A percentile compares a stretch with the other conserved stretches of the same genome.
These are phyloP conservation scores for Podarcis lilfordi DNA, from an alignment of 2,797 vertebrate species.

Conservation along the genomic window DNA sequence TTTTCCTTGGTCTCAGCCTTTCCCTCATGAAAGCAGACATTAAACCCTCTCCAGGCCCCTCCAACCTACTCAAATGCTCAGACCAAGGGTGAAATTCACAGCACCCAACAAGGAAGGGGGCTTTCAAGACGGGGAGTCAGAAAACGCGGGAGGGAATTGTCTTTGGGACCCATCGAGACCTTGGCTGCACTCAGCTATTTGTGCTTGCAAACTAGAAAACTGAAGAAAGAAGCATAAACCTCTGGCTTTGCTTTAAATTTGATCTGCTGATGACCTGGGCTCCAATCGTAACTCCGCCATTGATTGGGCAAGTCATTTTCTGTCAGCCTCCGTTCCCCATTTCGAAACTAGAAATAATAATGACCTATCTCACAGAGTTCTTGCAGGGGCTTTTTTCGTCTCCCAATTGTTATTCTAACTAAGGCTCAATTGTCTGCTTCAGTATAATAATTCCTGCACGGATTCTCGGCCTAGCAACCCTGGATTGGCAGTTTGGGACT, in stretches of 20 bases:
- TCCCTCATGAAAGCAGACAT: conserved; percentile 37
- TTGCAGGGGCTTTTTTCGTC: not conserved
- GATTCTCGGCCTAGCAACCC: not conserved
- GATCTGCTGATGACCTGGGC: not conserved
- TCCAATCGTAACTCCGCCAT: not conserved
- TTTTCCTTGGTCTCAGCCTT: conserved; percentile 40
- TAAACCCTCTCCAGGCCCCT: conserved; percentile 1
- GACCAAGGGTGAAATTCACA: conserved; percentile 42
- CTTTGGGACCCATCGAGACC: not conserved
- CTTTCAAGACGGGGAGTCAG: not conserved
- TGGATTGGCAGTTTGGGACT: not conserved
- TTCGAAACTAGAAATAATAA: not conserved
- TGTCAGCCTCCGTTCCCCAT: not conserved
- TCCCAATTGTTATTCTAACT: not conserved
- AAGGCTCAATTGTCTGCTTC: not conserved
- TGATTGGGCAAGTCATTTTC: not conserved
- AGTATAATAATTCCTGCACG: not conserved
- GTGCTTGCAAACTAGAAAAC: not conserved
- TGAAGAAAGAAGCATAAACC: not conserved
- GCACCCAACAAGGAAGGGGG: not conserved
- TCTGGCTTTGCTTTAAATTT: not conserved
- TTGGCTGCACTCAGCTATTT: conserved; percentile 4
- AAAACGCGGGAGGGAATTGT: not conserved
- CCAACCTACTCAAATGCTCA: conserved; percentile 25
- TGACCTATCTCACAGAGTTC: not conserved